Conservation (phyloP, 2,797 vertebrate genomes). For the Uromys caudimaculatus region DNA sequence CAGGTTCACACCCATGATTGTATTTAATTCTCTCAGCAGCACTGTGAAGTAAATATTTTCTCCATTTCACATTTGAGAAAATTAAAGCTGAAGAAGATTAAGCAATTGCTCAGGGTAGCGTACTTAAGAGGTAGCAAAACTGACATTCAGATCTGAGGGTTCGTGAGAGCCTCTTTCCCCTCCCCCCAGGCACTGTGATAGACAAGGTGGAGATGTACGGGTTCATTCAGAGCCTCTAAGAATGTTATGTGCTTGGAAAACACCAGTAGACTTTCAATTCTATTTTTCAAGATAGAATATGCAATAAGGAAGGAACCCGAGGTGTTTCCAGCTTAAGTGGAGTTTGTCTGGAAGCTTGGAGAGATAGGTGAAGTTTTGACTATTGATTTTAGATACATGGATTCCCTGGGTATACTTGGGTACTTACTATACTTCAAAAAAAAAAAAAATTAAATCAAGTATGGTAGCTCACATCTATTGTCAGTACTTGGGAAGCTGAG, state of each 20-base stretch:
- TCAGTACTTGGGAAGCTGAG: not conserved
- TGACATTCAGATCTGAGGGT: not conserved
- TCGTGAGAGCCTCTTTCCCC: not conserved
- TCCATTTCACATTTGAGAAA: constrained; percentile 66
- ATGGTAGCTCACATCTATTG: not conserved
- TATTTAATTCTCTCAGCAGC: constrained; percentile 61
- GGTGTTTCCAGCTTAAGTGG: constrained; percentile 26
- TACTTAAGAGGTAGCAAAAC: constrained; percentile 42
- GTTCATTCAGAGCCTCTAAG: not conserved
- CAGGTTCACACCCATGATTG: constrained; percentile 71
- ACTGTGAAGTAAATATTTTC: constrained; percentile 68
- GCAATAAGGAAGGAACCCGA: not conserved
- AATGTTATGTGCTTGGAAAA: not conserved
- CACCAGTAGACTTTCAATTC: not conserved
- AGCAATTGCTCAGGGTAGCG: constrained; percentile 8
- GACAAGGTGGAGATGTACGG: not conserved
- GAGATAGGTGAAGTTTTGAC: not conserved
- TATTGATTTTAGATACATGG: constrained; percentile 19
- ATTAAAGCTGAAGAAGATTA: constrained; percentile 31
- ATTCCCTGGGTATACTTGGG: not conserved
- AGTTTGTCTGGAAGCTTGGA: not conserved
- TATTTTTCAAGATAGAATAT: not conserved
- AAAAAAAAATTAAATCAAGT: not conserved
- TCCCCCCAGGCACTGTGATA: not conserved
- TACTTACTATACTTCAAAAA: not conserved